Conservation (phyloP, 2,113 vertebrate species). For the Origma solitaria region DNA sequence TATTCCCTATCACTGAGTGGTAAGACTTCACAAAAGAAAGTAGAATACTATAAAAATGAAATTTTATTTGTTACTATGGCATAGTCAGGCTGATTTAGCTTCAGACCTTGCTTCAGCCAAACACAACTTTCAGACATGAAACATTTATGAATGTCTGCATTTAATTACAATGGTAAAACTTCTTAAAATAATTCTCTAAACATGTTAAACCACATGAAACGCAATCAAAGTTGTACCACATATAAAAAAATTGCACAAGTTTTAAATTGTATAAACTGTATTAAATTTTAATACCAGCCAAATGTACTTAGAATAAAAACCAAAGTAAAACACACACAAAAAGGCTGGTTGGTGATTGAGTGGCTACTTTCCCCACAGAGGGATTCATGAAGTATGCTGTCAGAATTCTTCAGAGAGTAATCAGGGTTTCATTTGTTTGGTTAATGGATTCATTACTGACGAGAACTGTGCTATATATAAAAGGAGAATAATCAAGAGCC, state of each 20-base stretch:
- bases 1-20: not conserved
- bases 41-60: not conserved
- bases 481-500: not conserved
- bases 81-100: constrained; percentile 49
- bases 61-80: constrained; percentile 8
- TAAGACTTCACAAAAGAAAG: not conserved
- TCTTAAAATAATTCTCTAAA: constrained; percentile 62
- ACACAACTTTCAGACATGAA: constrained; percentile 50
- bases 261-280: constrained; percentile 42
- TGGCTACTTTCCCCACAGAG: not conserved
- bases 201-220: constrained; percentile 59
- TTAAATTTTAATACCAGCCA: not conserved
- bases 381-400: not conserved
- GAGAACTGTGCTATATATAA: not conserved
- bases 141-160: constrained; percentile 62
- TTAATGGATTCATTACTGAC: not conserved
- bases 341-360: not conserved
- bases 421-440: not conserved
- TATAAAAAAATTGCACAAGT: not conserved
- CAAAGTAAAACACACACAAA: not conserved
- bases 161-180: constrained; percentile 58
- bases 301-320: not conserved
- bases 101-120: constrained; percentile 64
- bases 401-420: not conserved
- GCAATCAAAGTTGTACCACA: constrained; percentile 8